These are phyloP conservation scores for Lepidurus couesii DNA, from an alignment of 1,140 invertebrate genomes.

Conservation along the genomic window DNA sequence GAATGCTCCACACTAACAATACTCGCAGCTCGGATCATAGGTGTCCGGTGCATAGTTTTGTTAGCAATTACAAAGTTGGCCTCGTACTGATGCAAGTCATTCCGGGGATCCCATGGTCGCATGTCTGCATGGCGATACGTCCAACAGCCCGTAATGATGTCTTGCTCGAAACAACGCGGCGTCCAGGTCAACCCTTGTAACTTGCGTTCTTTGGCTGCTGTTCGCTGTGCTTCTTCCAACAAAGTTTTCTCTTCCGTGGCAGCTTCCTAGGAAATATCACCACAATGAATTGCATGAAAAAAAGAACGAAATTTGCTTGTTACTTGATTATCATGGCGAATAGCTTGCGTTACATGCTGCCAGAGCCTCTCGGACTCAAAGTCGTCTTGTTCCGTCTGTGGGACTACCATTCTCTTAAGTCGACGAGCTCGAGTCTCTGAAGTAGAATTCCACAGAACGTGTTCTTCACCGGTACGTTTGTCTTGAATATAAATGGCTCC, in stretches of 20 bases:
- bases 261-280: conserved; percentile 48
- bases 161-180: conserved; percentile 64
- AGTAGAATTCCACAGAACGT: conserved; percentile 66
- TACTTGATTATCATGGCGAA: conserved; percentile 68
- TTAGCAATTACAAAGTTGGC: conserved; percentile 58
- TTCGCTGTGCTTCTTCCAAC: conserved; percentile 77
- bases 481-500: conserved; percentile 75
- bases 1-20: conserved; percentile 52
- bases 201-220: conserved; percentile 60
- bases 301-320: conserved; percentile 13
- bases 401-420: conserved; percentile 70
- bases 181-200: conserved; percentile 57
- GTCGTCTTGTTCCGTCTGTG: conserved; percentile 65
- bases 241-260: conserved; percentile 85
- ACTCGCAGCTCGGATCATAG: conserved; percentile 57
- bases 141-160: conserved; percentile 61
- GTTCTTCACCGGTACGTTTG: conserved; percentile 58
- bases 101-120: conserved; percentile 73
- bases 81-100: conserved; percentile 76
- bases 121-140: conserved; percentile 67
- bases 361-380: conserved; percentile 83
- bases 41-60: conserved; percentile 64
- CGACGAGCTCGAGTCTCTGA: conserved; percentile 57
- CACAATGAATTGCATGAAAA: conserved; percentile 13
- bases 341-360: conserved; percentile 74